These are phyloP conservation scores for Papilio polyxenes DNA, from an alignment of 1,140 invertebrate species.

Conservation along the genomic window DNA sequence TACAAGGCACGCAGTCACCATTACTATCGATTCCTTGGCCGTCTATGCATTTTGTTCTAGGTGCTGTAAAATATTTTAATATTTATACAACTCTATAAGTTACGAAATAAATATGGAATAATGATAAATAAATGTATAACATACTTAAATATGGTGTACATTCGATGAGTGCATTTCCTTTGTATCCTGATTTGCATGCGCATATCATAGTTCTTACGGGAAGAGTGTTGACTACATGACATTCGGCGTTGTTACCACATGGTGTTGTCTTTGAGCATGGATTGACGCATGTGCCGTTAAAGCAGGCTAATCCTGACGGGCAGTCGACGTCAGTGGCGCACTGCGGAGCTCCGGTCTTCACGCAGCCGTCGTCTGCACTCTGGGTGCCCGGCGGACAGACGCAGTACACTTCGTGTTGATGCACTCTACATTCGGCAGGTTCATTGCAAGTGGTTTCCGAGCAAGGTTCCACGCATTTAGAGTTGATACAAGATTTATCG, in stretches of 20 bases:
- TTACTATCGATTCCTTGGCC: constrained; percentile 88
- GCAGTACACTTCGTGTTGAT: constrained; percentile 88
- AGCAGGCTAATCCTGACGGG: constrained; percentile 90
- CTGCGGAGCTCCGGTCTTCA: constrained; percentile 81
- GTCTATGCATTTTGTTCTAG: constrained; percentile 60
- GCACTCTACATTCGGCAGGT: constrained; percentile 87
- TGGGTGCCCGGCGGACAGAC: constrained; percentile 89
- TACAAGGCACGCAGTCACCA: constrained; percentile 88
- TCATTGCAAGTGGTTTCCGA: constrained; percentile 84
- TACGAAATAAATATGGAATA: constrained; percentile 14
- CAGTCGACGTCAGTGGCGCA: constrained; percentile 91
- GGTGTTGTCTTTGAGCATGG: constrained; percentile 90
- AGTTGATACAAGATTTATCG: constrained; percentile 89
- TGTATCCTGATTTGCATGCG: constrained; percentile 91
- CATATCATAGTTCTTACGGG: constrained; percentile 94
- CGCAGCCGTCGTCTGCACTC: constrained; percentile 86
- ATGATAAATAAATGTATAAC: constrained; percentile 42
- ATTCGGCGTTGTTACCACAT: constrained; percentile 90
- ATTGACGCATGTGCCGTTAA: constrained; percentile 90
- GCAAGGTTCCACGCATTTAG: constrained; percentile 90
- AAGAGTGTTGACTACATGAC: constrained; percentile 89
- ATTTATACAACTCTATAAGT: constrained; percentile 28
- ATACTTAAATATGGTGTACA: constrained; percentile 86
- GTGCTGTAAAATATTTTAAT: constrained; percentile 54
- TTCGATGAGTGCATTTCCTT: constrained; percentile 89